A percentile compares a stretch with the other conserved stretches of the same genome.
Conservation (phyloP, 2,888 invertebrate genomes). For the Pseudococcus jackbeardsleyi region DNA sequence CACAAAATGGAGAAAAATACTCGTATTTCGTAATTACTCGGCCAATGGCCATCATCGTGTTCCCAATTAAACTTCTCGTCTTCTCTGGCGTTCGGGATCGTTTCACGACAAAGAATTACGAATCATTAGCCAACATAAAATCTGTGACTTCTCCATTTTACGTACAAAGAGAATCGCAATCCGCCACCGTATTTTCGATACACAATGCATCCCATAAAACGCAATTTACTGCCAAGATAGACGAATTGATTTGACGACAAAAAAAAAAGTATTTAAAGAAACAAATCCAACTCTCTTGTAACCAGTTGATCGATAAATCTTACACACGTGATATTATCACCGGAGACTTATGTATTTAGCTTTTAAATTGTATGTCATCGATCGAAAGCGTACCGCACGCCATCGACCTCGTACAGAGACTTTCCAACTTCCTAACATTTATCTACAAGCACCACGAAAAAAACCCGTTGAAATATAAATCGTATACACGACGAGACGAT, state of each 20-base stretch:
- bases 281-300: too few species aligned
- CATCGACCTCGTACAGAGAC: not conserved
- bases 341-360: not conserved
- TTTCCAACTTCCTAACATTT: not conserved
- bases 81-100: not conserved
- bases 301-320: too few species aligned
- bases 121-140: not conserved
- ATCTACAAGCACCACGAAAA: not conserved
- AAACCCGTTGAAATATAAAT: not conserved
- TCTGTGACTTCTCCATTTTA: not conserved
- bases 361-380: not conserved
- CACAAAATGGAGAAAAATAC: constrained; percentile 9
- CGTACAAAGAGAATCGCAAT: not conserved
- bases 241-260: too few species aligned
- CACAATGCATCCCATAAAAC: too few species aligned
- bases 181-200: not conserved
- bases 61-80: not conserved
- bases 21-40: not conserved
- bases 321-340: not conserved
- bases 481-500: not conserved
- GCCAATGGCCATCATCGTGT: not conserved
- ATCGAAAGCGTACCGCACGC: not conserved
- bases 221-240: too few species aligned
- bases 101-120: not conserved
- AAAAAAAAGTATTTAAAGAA: too few species aligned